Conservation (phyloP, 2,113 vertebrate species). For the Urocolius indicus region DNA sequence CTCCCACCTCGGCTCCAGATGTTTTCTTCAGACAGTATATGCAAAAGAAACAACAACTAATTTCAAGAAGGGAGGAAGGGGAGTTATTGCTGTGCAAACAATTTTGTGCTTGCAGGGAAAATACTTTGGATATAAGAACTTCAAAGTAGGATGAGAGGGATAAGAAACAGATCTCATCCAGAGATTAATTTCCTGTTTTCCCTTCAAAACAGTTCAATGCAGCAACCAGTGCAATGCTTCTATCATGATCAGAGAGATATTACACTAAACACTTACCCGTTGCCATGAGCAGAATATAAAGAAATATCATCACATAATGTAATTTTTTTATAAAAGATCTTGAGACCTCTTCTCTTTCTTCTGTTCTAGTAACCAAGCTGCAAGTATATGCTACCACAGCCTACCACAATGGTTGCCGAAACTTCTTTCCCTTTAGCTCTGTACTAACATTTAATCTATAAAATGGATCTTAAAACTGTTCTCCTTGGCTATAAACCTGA, state of each 20-base stretch:
- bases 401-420: neutral
- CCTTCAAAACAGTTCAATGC: neutral
- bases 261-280: neutral
- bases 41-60: neutral
- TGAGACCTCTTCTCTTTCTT: neutral
- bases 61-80: neutral
- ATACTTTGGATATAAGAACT: neutral
- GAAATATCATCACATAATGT: neutral
- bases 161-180: conserved; percentile 53
- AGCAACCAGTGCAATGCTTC: neutral
- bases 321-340: neutral
- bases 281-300: neutral
- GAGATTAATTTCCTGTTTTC: conserved; percentile 49
- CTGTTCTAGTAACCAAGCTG: neutral
- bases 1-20: neutral
- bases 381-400: neutral
- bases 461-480: neutral
- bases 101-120: conserved; percentile 14
- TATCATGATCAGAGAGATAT: neutral
- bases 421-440: neutral
- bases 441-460: neutral
- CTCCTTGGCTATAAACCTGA: neutral
- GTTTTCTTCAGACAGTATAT: neutral
- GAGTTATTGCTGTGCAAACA: conserved; percentile 4
- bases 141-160: conserved; percentile 25